Conservation (phyloP, 2,113 vertebrate genomes). For the Callopanchax toddi region DNA sequence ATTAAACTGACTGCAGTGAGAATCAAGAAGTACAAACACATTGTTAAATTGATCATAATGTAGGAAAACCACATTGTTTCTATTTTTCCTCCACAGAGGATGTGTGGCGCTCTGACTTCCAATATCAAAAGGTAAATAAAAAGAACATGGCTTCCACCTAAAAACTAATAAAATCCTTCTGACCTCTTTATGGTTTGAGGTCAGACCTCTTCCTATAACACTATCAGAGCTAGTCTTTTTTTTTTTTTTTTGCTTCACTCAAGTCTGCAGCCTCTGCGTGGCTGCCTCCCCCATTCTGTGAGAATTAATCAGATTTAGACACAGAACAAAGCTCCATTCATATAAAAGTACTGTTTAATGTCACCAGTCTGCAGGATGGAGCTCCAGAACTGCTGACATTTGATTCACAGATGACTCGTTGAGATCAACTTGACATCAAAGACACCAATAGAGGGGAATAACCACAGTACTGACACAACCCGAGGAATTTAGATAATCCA, state of each 20-base stretch:
- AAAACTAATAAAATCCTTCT: slow-evolving; percentile 10
- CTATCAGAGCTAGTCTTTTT: too few species aligned
- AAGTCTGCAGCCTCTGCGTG: background rate
- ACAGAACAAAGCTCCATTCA: slow-evolving; percentile 41
- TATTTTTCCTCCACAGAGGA: background rate
- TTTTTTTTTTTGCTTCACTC: slow-evolving; percentile 13
- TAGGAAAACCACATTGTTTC: too few species aligned
- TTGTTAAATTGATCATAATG: too few species aligned
- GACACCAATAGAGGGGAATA: background rate
- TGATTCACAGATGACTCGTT: background rate
- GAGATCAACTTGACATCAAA: slow-evolving; percentile 4
- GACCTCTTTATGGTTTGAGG: slow-evolving; percentile 34
- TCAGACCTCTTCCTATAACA: slow-evolving; percentile 34
- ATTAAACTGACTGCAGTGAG: background rate
- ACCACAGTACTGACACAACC: background rate
- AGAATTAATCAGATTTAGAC: slow-evolving; percentile 47
- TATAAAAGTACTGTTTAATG: slow-evolving; percentile 42
- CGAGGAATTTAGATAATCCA: slow-evolving; percentile 6
- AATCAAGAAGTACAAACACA: too few species aligned
- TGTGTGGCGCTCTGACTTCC: too few species aligned
- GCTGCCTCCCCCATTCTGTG: slow-evolving; percentile 5
- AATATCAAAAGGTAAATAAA: background rate
- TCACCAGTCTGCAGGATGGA: slow-evolving; percentile 54
- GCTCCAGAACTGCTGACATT: slow-evolving; percentile 17
- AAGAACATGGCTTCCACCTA: slow-evolving; percentile 6